These are phyloP conservation scores for Nomada fucata DNA, from an alignment of 2,888 invertebrate species.

Conservation along the genomic window DNA sequence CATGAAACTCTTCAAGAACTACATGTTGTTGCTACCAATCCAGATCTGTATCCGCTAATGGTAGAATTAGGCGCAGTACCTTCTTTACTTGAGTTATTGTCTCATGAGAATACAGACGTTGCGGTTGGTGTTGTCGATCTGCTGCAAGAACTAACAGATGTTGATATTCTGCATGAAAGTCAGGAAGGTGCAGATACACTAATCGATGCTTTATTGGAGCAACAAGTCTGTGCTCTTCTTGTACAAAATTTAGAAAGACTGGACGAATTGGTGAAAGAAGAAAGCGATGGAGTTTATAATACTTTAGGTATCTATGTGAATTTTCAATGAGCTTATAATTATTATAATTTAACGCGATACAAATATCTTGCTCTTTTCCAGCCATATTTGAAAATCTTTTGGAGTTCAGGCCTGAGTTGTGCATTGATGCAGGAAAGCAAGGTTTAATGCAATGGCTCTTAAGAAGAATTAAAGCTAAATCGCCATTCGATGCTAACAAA, in stretches of 20 bases:
- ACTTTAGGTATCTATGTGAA: constrained; percentile 88
- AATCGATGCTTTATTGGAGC: constrained; percentile 94
- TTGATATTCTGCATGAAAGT: constrained; percentile 97
- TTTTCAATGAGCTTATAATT: constrained; percentile 4
- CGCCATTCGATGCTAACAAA: constrained; percentile 97
- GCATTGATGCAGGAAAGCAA: constrained; percentile 94
- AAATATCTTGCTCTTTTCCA: constrained; percentile 75
- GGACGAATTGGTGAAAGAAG: constrained; percentile 96
- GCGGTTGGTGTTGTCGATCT: constrained; percentile 91
- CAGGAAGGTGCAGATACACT: constrained; percentile 95
- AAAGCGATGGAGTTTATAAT: constrained; percentile 98
- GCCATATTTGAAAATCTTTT: constrained; percentile 97
- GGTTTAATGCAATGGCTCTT: constrained; percentile 96
- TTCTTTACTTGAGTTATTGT: constrained; percentile 95
- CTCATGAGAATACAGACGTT: constrained; percentile 98
- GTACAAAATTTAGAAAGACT: constrained; percentile 97
- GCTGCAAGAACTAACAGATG: constrained; percentile 95
- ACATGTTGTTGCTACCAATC: constrained; percentile 97
- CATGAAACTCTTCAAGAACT: constrained; percentile 95
- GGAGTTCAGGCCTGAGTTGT: constrained; percentile 94
- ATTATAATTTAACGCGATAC: not conserved
- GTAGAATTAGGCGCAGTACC: constrained; percentile 95
- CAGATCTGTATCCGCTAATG: constrained; percentile 96
- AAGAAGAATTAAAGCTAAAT: constrained; percentile 94
- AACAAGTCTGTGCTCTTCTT: constrained; percentile 94